A percentile compares a stretch with the other conserved stretches of the same genome.
Conservation (phyloP, 2,888 invertebrate species). For the Drosophila paramelanica region DNA sequence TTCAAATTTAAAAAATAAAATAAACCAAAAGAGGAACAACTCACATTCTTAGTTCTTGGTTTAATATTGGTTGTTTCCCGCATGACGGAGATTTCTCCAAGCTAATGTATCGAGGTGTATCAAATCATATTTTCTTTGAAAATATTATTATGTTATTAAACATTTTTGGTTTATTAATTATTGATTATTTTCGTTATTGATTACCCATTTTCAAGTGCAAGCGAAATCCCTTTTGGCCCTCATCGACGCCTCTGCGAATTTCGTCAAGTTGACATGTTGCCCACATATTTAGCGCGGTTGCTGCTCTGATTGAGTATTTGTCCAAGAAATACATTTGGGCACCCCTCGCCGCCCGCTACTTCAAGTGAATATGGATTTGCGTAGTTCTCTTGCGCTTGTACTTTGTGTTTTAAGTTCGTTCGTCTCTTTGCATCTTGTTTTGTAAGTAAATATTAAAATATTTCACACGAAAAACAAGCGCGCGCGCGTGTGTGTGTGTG, state of each 20-base stretch:
- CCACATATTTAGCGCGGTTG: conserved; percentile 59
- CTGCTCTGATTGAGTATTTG: conserved; percentile 62
- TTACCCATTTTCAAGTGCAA: not conserved
- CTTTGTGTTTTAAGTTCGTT: conserved; percentile 7
- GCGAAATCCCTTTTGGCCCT: conserved; percentile 5
- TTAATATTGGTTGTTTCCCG: no score
- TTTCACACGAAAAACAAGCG: conserved; percentile 66
- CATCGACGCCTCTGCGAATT: conserved; percentile 23
- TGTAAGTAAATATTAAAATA: conserved; percentile 70
- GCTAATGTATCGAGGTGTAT: no score
- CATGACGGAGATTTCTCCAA: no score
- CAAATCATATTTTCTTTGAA: no score
- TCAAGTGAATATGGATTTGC: conserved; percentile 33
- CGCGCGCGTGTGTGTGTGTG: conserved; percentile 8
- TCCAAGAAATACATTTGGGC: conserved; percentile 54
- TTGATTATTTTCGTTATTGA: no score
- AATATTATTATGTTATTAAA: no score
- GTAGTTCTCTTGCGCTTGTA: conserved; percentile 1
- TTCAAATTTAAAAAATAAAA: no score
- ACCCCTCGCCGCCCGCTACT: conserved; percentile 21
- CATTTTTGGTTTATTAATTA: no score
- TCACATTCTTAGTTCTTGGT: no score
- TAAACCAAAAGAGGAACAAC: no score
- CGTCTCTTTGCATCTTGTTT: conserved; percentile 43
- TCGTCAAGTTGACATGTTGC: conserved; percentile 64